A percentile compares a stretch with the other conserved stretches of the same genome.
Conservation (phyloP, 2,888 invertebrate species). For the Pristionchus japonicus region DNA sequence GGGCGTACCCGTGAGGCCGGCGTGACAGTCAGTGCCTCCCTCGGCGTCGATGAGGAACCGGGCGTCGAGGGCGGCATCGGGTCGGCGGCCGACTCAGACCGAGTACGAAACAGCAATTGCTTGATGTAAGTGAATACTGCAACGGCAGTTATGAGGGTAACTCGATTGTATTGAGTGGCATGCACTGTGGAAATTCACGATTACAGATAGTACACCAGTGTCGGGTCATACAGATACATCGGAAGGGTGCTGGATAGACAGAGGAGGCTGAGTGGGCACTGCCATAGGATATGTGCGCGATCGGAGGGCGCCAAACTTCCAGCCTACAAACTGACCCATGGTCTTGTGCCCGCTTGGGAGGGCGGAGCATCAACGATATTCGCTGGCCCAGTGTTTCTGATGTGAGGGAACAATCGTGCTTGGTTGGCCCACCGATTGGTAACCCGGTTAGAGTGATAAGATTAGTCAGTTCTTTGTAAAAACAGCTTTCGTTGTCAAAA, state of each 20-base stretch:
- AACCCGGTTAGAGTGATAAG: not conserved
- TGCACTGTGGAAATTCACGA: not conserved
- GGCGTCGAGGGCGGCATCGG: not conserved
- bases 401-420: not conserved
- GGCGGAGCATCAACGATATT: conserved; percentile 26
- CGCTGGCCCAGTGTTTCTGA: not conserved
- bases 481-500: not conserved
- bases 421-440: not conserved
- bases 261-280: not conserved
- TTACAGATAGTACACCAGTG: not conserved
- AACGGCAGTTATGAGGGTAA: not conserved
- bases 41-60: not conserved
- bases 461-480: not conserved
- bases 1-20: not conserved
- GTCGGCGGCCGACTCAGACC: not conserved
- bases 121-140: not conserved
- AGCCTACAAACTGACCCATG: conserved; percentile 7
- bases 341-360: not conserved
- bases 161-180: not conserved
- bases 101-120: not conserved
- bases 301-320: not conserved
- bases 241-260: not conserved
- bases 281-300: not conserved
- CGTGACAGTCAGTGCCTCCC: not conserved
- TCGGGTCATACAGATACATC: too few species aligned